Evolutionary conservation across 2,797 vertebrate genomes (phyloP).

Genomic region (Gambelia wislizenii): DNA sequence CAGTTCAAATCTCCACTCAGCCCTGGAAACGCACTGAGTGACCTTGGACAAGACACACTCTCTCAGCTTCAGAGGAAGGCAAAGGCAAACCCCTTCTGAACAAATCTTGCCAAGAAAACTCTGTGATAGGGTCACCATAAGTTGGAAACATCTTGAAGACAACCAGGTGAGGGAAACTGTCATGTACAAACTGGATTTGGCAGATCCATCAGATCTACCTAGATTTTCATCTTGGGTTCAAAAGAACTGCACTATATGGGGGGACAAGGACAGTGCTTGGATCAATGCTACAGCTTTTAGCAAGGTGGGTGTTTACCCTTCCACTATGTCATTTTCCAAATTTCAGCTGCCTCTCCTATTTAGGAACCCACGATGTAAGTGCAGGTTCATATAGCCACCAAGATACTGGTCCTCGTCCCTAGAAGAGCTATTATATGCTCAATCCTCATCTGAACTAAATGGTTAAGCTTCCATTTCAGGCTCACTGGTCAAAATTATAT

Average conservation of each 20-base stretch:
- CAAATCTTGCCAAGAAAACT: too few relatives aligned
- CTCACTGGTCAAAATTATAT: not conserved
- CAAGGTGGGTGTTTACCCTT: not conserved
- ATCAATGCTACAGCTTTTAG: not conserved
- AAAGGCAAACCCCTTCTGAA: too few relatives aligned
- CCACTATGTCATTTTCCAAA: not conserved
- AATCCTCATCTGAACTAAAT: constrained; percentile 18
- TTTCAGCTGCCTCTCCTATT: not conserved
- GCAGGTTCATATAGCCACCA: too few relatives aligned
- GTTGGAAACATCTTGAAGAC: too few relatives aligned
- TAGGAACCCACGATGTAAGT: constrained; percentile 57
- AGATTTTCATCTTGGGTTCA: not conserved
- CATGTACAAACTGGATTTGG: too few relatives aligned
- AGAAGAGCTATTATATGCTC: not conserved
- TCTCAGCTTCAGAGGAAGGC: too few relatives aligned
- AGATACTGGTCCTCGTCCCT: not conserved
- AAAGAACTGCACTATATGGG: too few relatives aligned
- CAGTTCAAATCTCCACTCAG: too few relatives aligned
- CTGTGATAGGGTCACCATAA: too few relatives aligned
- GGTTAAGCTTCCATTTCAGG: not conserved
- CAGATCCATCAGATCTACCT: too few relatives aligned
- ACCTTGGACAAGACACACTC: too few relatives aligned
- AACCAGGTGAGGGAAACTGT: not conserved
- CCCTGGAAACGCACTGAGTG: too few relatives aligned
- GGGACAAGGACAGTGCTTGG: not conserved